Conservation (phyloP, 1,140 invertebrate genomes). For the Drosophila sechellia region DNA sequence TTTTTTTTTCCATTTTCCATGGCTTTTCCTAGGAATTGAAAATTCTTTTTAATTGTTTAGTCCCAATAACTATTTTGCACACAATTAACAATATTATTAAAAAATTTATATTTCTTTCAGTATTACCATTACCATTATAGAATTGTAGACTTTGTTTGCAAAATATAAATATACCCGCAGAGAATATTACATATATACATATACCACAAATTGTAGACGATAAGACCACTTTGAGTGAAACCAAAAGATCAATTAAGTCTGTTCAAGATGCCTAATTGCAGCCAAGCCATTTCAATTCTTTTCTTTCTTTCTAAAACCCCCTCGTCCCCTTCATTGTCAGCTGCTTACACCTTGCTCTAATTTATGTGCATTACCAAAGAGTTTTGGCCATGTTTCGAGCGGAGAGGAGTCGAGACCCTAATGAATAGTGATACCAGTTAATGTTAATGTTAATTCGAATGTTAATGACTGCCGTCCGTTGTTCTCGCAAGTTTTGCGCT, state of each 20-base stretch:
- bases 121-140: too few species aligned
- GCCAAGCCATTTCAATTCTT: slow-evolving; percentile 7
- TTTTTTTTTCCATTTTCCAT: neutral
- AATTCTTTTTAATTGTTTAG: neutral
- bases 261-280: slow-evolving; percentile 20
- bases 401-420: slow-evolving; percentile 32
- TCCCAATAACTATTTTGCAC: too few species aligned
- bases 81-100: too few species aligned
- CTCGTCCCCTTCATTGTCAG: slow-evolving; percentile 18
- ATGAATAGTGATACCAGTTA: slow-evolving; percentile 49
- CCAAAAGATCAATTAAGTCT: neutral
- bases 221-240: slow-evolving; percentile 5
- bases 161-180: too few species aligned
- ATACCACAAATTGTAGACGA: neutral
- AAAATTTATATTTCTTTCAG: too few species aligned
- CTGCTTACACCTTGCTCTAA: slow-evolving; percentile 53
- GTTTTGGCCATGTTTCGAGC: slow-evolving; percentile 40
- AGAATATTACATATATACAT: too few species aligned
- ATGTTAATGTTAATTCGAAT: slow-evolving; percentile 61
- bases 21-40: neutral
- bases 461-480: slow-evolving; percentile 43
- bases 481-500: slow-evolving; percentile 48
- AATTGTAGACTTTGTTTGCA: too few species aligned
- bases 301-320: slow-evolving; percentile 5
- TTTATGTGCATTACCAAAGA: slow-evolving; percentile 65